Evolutionary conservation across 2,888 invertebrate species (phyloP).

Genomic region (Diaphora mendica): DNA sequence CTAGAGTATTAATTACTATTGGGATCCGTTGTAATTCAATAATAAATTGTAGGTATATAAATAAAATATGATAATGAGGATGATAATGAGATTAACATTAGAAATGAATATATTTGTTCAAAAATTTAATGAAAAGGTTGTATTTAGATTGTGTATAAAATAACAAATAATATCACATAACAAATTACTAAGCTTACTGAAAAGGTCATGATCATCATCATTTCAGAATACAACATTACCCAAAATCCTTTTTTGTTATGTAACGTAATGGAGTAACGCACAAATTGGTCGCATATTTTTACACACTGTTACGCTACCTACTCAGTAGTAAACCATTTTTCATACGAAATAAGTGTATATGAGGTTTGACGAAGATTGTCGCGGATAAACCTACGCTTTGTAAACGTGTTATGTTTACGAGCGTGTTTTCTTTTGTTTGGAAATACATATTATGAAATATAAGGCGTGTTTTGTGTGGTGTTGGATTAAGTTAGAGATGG

Average conservation of each 20-base stretch:
- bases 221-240: constrained; percentile 2
- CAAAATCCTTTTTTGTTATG: constrained; percentile 16
- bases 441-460: background rate
- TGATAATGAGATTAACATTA: background rate
- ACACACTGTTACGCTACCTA: constrained; percentile 2
- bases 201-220: constrained; percentile 2
- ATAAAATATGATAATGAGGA: background rate
- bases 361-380: constrained; percentile 29
- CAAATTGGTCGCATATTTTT: constrained; percentile 13
- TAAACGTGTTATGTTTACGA: constrained; percentile 2
- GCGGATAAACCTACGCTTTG: constrained; percentile 21
- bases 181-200: background rate
- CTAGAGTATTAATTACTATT: background rate
- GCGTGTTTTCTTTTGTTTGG: background rate
- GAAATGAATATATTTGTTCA: background rate
- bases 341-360: constrained; percentile 20
- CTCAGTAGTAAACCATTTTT: constrained; percentile 26
- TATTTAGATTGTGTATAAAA: background rate
- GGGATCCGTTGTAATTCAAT: background rate
- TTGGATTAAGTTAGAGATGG: background rate
- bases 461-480: background rate
- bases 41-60: background rate
- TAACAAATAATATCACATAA: background rate
- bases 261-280: constrained; percentile 1
- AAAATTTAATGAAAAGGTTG: background rate